phyloP scores from a whole-genome alignment of 1,140 invertebrate genomes.

The Holcopasites calliopsidis region DNA sequence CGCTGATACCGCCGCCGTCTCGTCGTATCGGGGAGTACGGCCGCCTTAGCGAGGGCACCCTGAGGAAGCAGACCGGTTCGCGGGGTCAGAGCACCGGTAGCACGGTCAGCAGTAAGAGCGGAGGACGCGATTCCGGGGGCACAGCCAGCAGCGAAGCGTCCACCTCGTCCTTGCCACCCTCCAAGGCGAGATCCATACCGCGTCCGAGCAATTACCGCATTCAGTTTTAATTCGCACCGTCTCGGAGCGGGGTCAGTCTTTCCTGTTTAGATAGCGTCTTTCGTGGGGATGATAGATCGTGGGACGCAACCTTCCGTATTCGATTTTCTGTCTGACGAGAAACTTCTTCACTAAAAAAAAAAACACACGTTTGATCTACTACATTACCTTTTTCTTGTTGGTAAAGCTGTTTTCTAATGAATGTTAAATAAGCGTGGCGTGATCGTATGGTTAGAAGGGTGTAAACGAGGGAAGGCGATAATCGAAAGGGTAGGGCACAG shows the following conservation, averaged over 20 bases:
- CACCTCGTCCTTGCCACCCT: constrained; percentile 82
- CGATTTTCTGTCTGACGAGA: constrained; percentile 1
- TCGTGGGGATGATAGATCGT: neutral
- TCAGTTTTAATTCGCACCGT: constrained; percentile 80
- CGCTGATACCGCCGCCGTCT: constrained; percentile 82
- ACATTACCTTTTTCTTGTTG: neutral
- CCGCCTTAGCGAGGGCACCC: constrained; percentile 79
- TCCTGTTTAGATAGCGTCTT: neutral
- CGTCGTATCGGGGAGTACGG: constrained; percentile 82
- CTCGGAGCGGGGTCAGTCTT: constrained; percentile 3
- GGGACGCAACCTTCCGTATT: neutral
- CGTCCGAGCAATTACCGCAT: constrained; percentile 85
- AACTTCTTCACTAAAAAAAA: neutral
- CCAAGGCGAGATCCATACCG: constrained; percentile 80
- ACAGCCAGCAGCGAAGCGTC: constrained; percentile 81
- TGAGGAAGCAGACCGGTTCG: constrained; percentile 72
- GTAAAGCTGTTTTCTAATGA: neutral
- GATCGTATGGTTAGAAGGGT: neutral
- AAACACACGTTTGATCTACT: neutral
- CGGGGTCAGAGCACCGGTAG: constrained; percentile 77
- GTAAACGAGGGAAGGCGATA: neutral
- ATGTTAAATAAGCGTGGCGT: neutral
- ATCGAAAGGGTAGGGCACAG: neutral
- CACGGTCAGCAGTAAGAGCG: constrained; percentile 78
- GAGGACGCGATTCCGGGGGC: constrained; percentile 80